These are phyloP conservation scores for Hecatera dysodea DNA, from an alignment of 2,888 invertebrate genomes.

Conservation along the genomic window DNA sequence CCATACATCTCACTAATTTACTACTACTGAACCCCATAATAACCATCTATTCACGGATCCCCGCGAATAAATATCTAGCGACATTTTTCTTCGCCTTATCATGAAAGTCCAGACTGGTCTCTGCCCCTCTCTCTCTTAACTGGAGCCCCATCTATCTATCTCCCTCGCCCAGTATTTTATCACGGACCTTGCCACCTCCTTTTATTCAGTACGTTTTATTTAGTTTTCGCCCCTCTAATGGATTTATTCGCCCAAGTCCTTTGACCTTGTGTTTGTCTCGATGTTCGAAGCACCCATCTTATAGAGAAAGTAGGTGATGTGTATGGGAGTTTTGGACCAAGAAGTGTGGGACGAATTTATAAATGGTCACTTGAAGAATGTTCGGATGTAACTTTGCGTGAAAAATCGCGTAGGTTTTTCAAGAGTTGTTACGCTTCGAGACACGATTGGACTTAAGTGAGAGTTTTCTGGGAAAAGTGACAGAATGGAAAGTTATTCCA, in stretches of 20 bases:
- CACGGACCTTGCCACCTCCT: conserved; percentile 75
- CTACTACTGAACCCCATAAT: conserved; percentile 87
- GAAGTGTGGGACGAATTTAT: conserved; percentile 33
- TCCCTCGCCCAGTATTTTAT: conserved; percentile 77
- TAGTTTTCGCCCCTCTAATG: conserved; percentile 87
- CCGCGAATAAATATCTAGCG: conserved; percentile 87
- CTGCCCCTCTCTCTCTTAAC: conserved; percentile 68
- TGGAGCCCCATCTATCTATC: conserved; percentile 63
- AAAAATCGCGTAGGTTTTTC: conserved; percentile 2
- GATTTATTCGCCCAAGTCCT: conserved; percentile 83
- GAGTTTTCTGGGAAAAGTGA: not conserved
- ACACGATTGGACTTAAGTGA: not conserved
- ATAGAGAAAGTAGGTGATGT: conserved; percentile 50
- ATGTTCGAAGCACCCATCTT: conserved; percentile 45
- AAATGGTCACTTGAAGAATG: conserved; percentile 37
- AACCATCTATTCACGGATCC: conserved; percentile 86
- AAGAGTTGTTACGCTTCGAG: not conserved
- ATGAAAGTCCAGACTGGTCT: conserved; percentile 82
- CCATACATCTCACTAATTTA: conserved; percentile 90
- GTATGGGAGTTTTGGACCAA: conserved; percentile 27
- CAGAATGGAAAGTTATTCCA: not conserved
- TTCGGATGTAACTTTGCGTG: conserved; percentile 37
- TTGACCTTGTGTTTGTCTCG: conserved; percentile 85
- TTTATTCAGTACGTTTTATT: conserved; percentile 86
- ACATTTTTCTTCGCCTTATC: conserved; percentile 90